Evolutionary conservation across 2,888 invertebrate species (phyloP).

Genomic region (Hemistola chrysoprasaria): DNA sequence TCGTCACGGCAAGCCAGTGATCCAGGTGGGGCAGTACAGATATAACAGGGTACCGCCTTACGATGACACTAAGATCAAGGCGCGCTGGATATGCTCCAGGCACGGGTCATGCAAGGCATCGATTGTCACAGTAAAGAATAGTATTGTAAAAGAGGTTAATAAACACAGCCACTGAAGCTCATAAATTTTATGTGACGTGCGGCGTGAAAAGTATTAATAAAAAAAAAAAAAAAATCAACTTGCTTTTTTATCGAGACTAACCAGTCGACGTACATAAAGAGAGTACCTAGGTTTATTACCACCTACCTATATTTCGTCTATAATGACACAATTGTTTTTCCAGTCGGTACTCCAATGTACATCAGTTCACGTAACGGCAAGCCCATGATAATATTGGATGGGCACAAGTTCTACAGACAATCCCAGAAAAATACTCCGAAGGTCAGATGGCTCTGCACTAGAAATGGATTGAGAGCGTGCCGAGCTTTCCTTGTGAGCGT

Average conservation of each 20-base stretch:
- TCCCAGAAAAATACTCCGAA: neutral
- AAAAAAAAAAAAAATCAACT: too few relatives aligned
- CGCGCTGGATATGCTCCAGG: conserved; percentile 40
- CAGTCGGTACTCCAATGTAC: conserved; percentile 23
- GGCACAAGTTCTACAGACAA: conserved; percentile 13
- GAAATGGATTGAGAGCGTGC: conserved; percentile 4
- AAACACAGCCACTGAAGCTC: conserved; percentile 2
- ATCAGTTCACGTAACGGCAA: conserved; percentile 32
- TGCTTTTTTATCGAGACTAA: too few relatives aligned
- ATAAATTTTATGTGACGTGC: too few relatives aligned
- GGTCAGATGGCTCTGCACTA: conserved; percentile 17
- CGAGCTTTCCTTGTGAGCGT: conserved; percentile 10
- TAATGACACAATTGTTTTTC: too few relatives aligned
- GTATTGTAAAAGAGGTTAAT: conserved; percentile 10
- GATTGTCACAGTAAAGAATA: conserved; percentile 34
- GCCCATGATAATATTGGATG: conserved; percentile 34
- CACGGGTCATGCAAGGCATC: conserved; percentile 35
- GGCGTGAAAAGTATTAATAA: too few relatives aligned
- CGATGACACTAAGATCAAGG: conserved; percentile 26
- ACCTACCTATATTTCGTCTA: too few relatives aligned
- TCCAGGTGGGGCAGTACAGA: conserved; percentile 37
- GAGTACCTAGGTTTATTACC: too few relatives aligned
- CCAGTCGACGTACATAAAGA: too few relatives aligned
- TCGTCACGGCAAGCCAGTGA: conserved; percentile 18
- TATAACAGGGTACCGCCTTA: conserved; percentile 32